A percentile compares a stretch with the other conserved stretches of the same genome.
Evolutionary conservation across 1,140 invertebrate species (phyloP).

Genomic region (Orius laevigatus): DNA sequence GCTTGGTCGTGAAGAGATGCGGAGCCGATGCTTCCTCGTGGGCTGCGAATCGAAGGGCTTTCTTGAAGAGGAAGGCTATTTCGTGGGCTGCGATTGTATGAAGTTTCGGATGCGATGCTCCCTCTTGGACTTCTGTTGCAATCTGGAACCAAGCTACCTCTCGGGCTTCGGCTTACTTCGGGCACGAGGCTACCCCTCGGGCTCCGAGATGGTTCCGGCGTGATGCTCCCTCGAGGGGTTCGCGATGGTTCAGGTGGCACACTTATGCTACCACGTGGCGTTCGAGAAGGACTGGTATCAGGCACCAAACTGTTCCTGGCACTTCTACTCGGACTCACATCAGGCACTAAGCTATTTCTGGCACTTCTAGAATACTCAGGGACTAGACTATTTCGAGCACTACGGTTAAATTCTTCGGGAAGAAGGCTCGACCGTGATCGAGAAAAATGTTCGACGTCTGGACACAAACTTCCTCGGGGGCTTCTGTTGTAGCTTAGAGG

Average conservation of each 20-base stretch:
- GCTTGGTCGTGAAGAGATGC: slow-evolving; percentile 33
- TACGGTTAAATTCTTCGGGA: slow-evolving; percentile 30
- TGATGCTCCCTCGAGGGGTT: slow-evolving; percentile 32
- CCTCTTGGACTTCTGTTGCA: slow-evolving; percentile 30
- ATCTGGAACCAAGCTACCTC: slow-evolving; percentile 21
- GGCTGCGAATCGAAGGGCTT: slow-evolving; percentile 26
- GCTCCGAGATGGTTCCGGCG: slow-evolving; percentile 27
- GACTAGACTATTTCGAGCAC: slow-evolving; percentile 42
- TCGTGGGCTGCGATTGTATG: slow-evolving; percentile 23
- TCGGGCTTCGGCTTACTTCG: slow-evolving; percentile 24
- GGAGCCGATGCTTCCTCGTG: slow-evolving; percentile 40
- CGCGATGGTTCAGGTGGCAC: slow-evolving; percentile 17
- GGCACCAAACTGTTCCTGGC: slow-evolving; percentile 34
- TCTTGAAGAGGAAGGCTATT: slow-evolving; percentile 20
- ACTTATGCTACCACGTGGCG: slow-evolving; percentile 40
- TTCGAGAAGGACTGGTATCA: slow-evolving; percentile 28
- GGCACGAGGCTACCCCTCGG: slow-evolving; percentile 40
- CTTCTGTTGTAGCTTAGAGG: slow-evolving; percentile 29
- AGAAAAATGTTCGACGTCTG: slow-evolving; percentile 8
- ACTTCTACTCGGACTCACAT: slow-evolving; percentile 30
- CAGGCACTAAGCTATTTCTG: slow-evolving; percentile 33
- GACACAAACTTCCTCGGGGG: slow-evolving; percentile 25
- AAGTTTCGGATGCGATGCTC: slow-evolving; percentile 28
- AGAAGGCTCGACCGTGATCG: slow-evolving; percentile 38
- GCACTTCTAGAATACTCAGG: slow-evolving; percentile 27